Conservation (phyloP, 1,140 invertebrate genomes). For the Sycophila sp. region DNA sequence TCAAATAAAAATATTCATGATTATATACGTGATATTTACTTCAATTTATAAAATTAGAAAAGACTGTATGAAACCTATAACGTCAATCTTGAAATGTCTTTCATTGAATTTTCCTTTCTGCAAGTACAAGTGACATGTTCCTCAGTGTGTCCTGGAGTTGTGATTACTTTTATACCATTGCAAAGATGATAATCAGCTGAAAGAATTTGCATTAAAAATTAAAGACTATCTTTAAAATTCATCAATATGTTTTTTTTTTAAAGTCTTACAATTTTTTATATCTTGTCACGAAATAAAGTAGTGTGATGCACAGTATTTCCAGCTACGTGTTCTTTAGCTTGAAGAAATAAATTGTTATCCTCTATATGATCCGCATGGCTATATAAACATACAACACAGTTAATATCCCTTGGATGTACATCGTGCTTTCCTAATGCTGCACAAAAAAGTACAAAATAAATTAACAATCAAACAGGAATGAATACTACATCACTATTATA, state of each 20-base stretch:
- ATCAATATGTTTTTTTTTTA: conserved; percentile 1
- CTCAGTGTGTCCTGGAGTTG: conserved; percentile 91
- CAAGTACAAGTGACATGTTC: conserved; percentile 85
- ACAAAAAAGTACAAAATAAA: too few species aligned
- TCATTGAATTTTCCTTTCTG: conserved; percentile 70
- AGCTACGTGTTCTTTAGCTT: conserved; percentile 86
- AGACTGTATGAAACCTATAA: conserved; percentile 71
- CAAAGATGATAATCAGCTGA: conserved; percentile 69
- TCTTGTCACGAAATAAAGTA: conserved; percentile 52
- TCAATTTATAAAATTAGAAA: neutral
- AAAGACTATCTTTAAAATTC: neutral
- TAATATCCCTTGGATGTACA: conserved; percentile 74
- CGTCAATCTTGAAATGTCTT: conserved; percentile 65
- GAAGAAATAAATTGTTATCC: conserved; percentile 92
- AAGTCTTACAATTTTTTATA: conserved; percentile 51
- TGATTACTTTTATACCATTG: conserved; percentile 76
- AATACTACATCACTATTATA: too few species aligned
- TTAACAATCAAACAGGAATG: too few species aligned
- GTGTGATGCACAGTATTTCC: conserved; percentile 73
- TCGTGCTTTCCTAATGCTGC: conserved; percentile 72
- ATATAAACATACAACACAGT: conserved; percentile 88
- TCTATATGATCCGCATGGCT: conserved; percentile 94
- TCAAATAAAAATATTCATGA: conserved; percentile 40
- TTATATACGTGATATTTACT: neutral
- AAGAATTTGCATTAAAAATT: conserved; percentile 50